Percentiles rank a stretch among this genome's conserved stretches.
Conservation (phyloP, 1,140 invertebrate species). For the Lordiphosa mommai region DNA sequence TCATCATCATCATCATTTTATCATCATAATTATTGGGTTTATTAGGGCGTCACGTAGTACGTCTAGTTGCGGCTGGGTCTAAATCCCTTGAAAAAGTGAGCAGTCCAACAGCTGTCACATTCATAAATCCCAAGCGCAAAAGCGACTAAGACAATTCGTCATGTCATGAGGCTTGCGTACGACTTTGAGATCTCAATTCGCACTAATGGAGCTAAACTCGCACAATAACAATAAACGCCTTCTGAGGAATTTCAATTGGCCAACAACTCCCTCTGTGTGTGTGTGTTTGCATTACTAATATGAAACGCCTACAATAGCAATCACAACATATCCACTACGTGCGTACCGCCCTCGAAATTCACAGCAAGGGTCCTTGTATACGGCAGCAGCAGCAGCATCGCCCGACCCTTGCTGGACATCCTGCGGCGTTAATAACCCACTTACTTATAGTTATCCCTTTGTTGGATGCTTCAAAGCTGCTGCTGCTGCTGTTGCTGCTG, state of each 20-base stretch:
- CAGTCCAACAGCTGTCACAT: slow-evolving; percentile 25
- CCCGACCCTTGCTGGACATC: slow-evolving; percentile 37
- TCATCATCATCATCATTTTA: slow-evolving; percentile 64
- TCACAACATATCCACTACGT: slow-evolving; percentile 33
- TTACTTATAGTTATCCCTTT: slow-evolving; percentile 76
- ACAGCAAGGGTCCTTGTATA: slow-evolving; percentile 45
- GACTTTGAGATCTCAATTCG: slow-evolving; percentile 49
- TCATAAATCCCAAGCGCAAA: slow-evolving; percentile 36
- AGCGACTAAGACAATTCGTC: slow-evolving; percentile 65
- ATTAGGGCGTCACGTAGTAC: slow-evolving; percentile 64
- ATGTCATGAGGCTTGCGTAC: slow-evolving; percentile 48
- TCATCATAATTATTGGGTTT: slow-evolving; percentile 71
- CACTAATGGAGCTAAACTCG: slow-evolving; percentile 48
- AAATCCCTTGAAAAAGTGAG: slow-evolving; percentile 35
- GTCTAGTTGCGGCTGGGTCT: not conserved
- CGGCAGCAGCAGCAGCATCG: slow-evolving; percentile 23
- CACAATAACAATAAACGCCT: slow-evolving; percentile 28
- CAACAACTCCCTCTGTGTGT: slow-evolving; percentile 23
- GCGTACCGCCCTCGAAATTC: slow-evolving; percentile 59
- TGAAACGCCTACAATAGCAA: slow-evolving; percentile 53
- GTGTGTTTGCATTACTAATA: slow-evolving; percentile 71
- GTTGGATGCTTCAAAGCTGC: slow-evolving; percentile 18
- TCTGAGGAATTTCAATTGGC: slow-evolving; percentile 68
- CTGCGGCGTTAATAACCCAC: slow-evolving; percentile 74
- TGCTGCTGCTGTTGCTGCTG: not conserved